Conservation (phyloP, 2,113 vertebrate genomes). For the Oncorhynchus masou region DNA sequence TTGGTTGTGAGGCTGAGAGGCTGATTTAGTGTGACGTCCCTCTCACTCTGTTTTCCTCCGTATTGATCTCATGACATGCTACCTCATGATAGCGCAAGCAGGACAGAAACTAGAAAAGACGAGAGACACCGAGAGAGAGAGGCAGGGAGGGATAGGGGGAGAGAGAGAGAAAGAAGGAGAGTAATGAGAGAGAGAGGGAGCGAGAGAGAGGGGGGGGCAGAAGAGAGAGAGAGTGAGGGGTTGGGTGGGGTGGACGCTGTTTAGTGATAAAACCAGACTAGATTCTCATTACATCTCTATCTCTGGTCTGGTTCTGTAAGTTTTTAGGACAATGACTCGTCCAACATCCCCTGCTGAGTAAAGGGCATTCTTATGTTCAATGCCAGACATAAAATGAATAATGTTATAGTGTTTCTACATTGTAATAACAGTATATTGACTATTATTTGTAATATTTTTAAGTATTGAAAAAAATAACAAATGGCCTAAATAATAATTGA, state of each 20-base stretch:
- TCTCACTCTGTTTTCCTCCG: slow-evolving; percentile 61
- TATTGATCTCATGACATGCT: slow-evolving; percentile 63
- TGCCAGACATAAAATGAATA: too few species aligned
- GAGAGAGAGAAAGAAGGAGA: too few species aligned
- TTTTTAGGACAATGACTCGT: not conserved
- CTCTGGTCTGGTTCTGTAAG: not conserved
- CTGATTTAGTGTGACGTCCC: slow-evolving; percentile 61
- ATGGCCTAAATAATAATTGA: too few species aligned
- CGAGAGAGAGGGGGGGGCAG: too few species aligned
- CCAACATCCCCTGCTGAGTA: not conserved
- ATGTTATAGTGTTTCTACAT: too few species aligned
- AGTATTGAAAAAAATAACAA: too few species aligned
- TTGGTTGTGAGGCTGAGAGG: slow-evolving; percentile 31
- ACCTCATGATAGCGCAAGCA: slow-evolving; percentile 61
- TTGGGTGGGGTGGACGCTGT: slow-evolving; percentile 31
- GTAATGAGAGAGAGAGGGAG: too few species aligned
- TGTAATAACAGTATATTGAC: too few species aligned
- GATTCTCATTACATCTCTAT: slow-evolving; percentile 31
- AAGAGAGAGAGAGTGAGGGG: slow-evolving; percentile 1
- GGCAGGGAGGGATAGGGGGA: not conserved
- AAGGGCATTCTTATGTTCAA: too few species aligned
- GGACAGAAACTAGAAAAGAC: slow-evolving; percentile 55
- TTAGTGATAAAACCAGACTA: slow-evolving; percentile 44
- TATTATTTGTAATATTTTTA: too few species aligned
- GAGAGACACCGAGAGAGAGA: slow-evolving; percentile 2